Base-by-base conservation (phyloP, 2,888 invertebrate species). In the Orthonevra nobilis region DNA sequence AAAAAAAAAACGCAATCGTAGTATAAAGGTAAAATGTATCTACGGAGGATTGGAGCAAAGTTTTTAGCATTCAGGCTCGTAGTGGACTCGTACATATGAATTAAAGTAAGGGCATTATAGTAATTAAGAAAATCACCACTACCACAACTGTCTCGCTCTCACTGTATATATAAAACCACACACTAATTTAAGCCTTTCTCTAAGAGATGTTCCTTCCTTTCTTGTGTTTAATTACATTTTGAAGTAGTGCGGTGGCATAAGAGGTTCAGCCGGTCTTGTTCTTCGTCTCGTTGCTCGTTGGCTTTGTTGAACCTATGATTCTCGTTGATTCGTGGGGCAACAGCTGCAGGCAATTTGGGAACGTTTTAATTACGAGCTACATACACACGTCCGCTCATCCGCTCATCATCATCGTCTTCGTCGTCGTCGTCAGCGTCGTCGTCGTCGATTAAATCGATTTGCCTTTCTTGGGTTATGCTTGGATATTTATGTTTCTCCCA, bases 121-220 rank as follows among this genome's bases (percentile, higher is more conserved):
- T 75, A 75, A 75, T 75, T 75, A 75, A 75, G 69, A 69, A 75
- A 75, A 75, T 75, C 52, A 70, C 70, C 54, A 70, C 69, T 48
- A 50, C 60, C 23, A 36, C 10, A 26, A 56, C 3, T 7, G 10
- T 26, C 42, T 36, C 60, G 38, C 60, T 48, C 68, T 48, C 38
- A 58, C 38, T 14, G n/a, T n/a, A n/a, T n/a, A n/a, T n/a, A n/a
- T n/a, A n/a, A n/a, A n/a, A 38, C 60, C 30, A 32, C 69, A 42
- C 46, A 61, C 61, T 75, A 70, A 75, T 75, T 75, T 48, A 70
- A 56, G 50, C 70, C 75, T 70, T 61, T 75, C 48, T 61, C 48
- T 68, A 52, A 26, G 6, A 30, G 23, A n/a, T 26, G 14, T 46
- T 23, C 40, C 52, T 52, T 26, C 46, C 20, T 10, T 52, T 6